phyloP scores from a whole-genome alignment of 2,113 vertebrate species.

The Perca flavescens region DNA sequence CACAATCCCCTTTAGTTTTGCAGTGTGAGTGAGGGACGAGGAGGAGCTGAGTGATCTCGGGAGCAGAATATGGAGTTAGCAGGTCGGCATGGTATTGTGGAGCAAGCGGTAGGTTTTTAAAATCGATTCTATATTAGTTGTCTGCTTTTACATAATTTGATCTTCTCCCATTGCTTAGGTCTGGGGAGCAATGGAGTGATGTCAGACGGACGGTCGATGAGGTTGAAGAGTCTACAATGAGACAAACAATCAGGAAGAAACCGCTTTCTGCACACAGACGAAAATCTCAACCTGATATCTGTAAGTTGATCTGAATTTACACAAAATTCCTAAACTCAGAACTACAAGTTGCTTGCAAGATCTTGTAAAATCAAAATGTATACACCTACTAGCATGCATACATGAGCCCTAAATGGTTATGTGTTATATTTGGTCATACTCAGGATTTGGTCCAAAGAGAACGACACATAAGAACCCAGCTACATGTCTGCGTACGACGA shows the following conservation, averaged over 20 bases:
- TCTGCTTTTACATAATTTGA: background rate
- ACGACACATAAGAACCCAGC: background rate
- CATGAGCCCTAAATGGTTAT: background rate
- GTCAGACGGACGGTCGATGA: background rate
- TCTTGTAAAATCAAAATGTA: background rate
- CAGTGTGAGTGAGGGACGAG: too few species aligned
- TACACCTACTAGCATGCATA: background rate
- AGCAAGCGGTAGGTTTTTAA: too few species aligned
- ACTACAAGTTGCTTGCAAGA: background rate
- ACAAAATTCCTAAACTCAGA: background rate
- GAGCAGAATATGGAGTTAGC: too few species aligned
- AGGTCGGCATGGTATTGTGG: too few species aligned
- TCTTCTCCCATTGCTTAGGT: conserved; percentile 33
- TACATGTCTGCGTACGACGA: background rate
- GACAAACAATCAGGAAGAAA: conserved; percentile 32
- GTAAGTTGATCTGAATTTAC: conserved; percentile 74
- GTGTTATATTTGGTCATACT: background rate
- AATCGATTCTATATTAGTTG: background rate
- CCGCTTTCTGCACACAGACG: conserved; percentile 71
- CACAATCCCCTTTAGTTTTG: too few species aligned
- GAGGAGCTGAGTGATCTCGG: too few species aligned
- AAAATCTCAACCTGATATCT: conserved; percentile 43
- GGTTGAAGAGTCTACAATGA: background rate
- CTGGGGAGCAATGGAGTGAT: conserved; percentile 1
- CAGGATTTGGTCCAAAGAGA: background rate